Conservation (phyloP, 2,797 vertebrate genomes). For the Sebastes nivosus region DNA sequence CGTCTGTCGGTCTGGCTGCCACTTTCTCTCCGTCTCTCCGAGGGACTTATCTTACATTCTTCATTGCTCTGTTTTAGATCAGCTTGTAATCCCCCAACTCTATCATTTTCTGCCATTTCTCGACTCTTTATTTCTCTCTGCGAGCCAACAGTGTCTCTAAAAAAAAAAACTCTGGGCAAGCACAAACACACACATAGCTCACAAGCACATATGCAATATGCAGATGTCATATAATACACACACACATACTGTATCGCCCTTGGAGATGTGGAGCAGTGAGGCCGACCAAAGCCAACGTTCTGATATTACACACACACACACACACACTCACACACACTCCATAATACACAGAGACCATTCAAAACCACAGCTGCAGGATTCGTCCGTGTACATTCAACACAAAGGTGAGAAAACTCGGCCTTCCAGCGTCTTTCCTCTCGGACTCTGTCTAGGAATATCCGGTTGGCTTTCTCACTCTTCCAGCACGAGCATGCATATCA, state of each 20-base stretch:
- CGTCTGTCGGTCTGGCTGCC: conserved; percentile 29
- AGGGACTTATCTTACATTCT: conserved; percentile 45
- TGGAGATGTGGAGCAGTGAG: conserved; percentile 8
- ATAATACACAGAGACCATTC: conserved; percentile 57
- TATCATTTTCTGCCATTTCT: conserved; percentile 16
- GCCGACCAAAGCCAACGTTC: conserved; percentile 27
- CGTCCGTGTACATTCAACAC: conserved; percentile 54
- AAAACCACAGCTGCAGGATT: conserved; percentile 43
- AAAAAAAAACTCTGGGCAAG: background rate
- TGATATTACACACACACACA: conserved; percentile 46
- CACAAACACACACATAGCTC: conserved; percentile 7
- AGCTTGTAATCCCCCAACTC: conserved; percentile 15
- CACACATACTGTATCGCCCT: background rate
- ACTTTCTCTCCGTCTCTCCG: conserved; percentile 38
- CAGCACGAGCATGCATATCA: background rate
- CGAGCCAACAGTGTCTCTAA: conserved; percentile 2
- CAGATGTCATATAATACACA: conserved; percentile 25
- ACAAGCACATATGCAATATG: conserved; percentile 11
- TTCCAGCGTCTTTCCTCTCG: conserved; percentile 4
- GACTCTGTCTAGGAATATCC: conserved; percentile 42
- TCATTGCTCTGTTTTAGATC: conserved; percentile 44
- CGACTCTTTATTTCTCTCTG: conserved; percentile 7
- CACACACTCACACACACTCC: conserved; percentile 35
- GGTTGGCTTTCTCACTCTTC: background rate
- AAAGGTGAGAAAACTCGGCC: conserved; percentile 42